Percentiles rank a stretch among this genome's conserved stretches.
Evolutionary conservation across 1,140 invertebrate species (phyloP).

Genomic region (Micrasema longulum): DNA sequence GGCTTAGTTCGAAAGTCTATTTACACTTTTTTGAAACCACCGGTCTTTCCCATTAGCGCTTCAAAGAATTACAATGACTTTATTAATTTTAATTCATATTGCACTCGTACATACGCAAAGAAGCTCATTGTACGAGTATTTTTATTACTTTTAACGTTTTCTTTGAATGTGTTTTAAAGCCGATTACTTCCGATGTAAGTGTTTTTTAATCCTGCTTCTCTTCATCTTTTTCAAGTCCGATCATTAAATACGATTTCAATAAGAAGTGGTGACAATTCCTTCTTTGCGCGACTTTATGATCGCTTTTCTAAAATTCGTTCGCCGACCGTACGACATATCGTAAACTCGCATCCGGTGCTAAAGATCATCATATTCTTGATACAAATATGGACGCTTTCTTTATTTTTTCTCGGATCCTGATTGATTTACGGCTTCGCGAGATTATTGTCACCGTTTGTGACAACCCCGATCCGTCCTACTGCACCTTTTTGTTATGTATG

Average conservation of each 20-base stretch:
- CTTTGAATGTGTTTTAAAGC: too few relatives aligned
- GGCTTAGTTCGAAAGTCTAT: too few relatives aligned
- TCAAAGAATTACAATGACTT: too few relatives aligned
- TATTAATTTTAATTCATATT: too few relatives aligned
- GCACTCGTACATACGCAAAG: too few relatives aligned
- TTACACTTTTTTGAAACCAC: too few relatives aligned
- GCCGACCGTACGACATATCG: slow-evolving; percentile 3
- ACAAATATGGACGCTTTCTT: slow-evolving; percentile 17
- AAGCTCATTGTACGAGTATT: too few relatives aligned
- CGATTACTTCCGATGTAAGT: neutral
- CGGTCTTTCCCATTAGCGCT: too few relatives aligned
- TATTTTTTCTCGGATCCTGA: slow-evolving; percentile 22
- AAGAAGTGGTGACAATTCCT: slow-evolving; percentile 1
- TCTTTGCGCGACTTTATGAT: slow-evolving; percentile 18
- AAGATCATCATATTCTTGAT: neutral
- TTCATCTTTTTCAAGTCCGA: neutral
- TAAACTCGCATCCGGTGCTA: slow-evolving; percentile 36
- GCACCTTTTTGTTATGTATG: slow-evolving; percentile 16
- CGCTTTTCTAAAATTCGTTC: slow-evolving; percentile 16
- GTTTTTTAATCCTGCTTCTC: neutral
- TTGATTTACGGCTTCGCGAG: slow-evolving; percentile 36
- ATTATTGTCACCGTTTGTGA: slow-evolving; percentile 11
- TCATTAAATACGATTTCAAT: slow-evolving; percentile 12
- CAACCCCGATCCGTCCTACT: neutral
- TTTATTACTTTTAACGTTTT: too few relatives aligned